phyloP scores from a whole-genome alignment of 2,113 vertebrate genomes.

The Pelmatolapia mariae region DNA sequence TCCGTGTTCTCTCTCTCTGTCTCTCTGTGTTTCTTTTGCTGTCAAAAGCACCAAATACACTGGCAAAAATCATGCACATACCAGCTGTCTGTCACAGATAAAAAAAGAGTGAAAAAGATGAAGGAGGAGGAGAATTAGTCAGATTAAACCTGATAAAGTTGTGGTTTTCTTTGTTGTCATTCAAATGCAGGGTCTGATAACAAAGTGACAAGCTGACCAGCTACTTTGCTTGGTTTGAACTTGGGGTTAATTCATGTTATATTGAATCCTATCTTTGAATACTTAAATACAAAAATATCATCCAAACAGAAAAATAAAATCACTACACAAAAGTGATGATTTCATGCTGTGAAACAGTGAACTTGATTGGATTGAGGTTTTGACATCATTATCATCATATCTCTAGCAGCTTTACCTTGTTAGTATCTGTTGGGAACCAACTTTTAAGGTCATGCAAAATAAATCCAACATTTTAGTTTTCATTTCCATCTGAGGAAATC shows the following conservation, averaged over 20 bases:
- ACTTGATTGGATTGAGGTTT: not conserved
- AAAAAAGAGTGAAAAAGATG: slow-evolving; percentile 8
- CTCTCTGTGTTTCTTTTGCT: not conserved
- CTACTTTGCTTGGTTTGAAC: not conserved
- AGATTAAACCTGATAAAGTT: slow-evolving; percentile 8
- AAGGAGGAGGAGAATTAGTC: not conserved
- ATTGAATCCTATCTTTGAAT: not conserved
- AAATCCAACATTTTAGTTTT: not conserved
- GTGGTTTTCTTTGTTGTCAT: not conserved
- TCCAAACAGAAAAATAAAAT: not conserved
- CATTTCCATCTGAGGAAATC: not conserved
- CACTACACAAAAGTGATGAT: not conserved
- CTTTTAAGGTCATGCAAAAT: not conserved
- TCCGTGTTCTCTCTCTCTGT: not conserved
- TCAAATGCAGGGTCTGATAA: not conserved
- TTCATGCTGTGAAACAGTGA: not conserved
- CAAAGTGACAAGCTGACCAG: not conserved
- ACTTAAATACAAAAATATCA: not conserved
- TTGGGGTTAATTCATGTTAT: not conserved
- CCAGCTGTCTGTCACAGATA: slow-evolving; percentile 15
- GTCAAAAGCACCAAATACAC: not conserved
- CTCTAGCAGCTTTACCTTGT: not conserved
- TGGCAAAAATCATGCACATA: not conserved
- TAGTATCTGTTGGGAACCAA: not conserved
- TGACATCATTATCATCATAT: not conserved